phyloP scores from a whole-genome alignment of 2,888 invertebrate species.

The Entomobrya multifasciata region DNA sequence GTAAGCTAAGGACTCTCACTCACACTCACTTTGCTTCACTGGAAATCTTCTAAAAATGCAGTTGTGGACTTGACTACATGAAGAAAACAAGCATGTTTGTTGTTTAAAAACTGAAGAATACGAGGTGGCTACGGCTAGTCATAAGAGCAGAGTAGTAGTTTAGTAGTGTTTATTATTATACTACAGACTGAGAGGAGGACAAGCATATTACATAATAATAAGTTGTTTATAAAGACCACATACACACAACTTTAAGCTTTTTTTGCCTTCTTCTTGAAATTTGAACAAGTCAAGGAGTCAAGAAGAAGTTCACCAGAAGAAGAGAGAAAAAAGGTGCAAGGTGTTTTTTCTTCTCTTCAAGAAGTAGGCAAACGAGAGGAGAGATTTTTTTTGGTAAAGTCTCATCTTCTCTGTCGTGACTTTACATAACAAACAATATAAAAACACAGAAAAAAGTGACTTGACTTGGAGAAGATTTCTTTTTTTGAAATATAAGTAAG shows the following conservation, averaged over 20 bases:
- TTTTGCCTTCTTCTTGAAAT: not conserved
- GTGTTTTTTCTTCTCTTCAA: conserved; percentile 26
- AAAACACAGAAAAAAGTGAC: conserved; percentile 35
- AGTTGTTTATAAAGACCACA: not conserved
- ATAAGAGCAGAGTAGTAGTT: not conserved
- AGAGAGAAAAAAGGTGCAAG: conserved; percentile 40
- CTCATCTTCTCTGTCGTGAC: conserved; percentile 43
- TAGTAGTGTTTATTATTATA: conserved; percentile 4
- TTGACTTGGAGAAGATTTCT: conserved; percentile 30
- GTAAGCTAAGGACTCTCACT: not conserved
- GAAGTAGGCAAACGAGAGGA: too few species aligned
- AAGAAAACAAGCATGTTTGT: conserved; percentile 19
- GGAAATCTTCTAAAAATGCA: too few species aligned
- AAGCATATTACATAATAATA: too few species aligned
- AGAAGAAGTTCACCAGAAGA: conserved; percentile 5
- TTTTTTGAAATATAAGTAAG: conserved; percentile 34
- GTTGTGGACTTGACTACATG: conserved; percentile 9
- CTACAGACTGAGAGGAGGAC: too few species aligned
- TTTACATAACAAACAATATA: conserved; percentile 43
- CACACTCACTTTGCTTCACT: not conserved
- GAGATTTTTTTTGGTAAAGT: not conserved
- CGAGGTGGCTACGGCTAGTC: too few species aligned
- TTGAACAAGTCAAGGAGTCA: not conserved
- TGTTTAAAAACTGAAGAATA: conserved; percentile 21
- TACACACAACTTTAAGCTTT: not conserved